A percentile compares a stretch with the other conserved stretches of the same genome.
Evolutionary conservation across 2,888 invertebrate genomes (phyloP).

Genomic region (Dynastes maya): DNA sequence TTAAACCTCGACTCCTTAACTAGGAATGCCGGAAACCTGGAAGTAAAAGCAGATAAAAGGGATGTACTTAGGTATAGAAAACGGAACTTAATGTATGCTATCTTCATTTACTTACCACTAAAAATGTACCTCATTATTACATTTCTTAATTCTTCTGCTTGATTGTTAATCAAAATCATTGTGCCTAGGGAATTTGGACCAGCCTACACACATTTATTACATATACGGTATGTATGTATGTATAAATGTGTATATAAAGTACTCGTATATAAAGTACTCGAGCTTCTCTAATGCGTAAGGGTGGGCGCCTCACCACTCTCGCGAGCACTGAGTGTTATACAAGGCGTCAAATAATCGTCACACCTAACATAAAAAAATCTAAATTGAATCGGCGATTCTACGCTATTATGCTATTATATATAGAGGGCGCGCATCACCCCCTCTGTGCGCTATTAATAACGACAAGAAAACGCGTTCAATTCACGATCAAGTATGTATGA

Average conservation of each 20-base stretch:
- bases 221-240: background rate
- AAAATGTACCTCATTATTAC: no score
- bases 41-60: no score
- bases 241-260: conserved; percentile 1
- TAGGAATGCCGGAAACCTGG: no score
- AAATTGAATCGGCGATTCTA: conserved; percentile 82
- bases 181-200: no score
- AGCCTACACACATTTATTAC: no score
- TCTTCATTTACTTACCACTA: no score
- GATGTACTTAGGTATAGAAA: no score
- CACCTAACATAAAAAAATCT: conserved; percentile 72
- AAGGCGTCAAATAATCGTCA: conserved; percentile 71
- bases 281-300: background rate
- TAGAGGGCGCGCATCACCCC: conserved; percentile 71
- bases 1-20: no score
- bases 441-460: conserved; percentile 50
- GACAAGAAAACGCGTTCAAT: conserved; percentile 68
- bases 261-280: no score
- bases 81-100: no score
- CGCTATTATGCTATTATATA: conserved; percentile 81
- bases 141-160: no score
- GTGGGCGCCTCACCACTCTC: background rate
- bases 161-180: no score
- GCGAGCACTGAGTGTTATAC: conserved; percentile 51
- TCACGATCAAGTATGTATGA: conserved; percentile 70